Percentiles rank a stretch among this genome's conserved stretches.
Conservation (phyloP, 23 tunicate species). For the Clavelina lepadiformis region DNA sequence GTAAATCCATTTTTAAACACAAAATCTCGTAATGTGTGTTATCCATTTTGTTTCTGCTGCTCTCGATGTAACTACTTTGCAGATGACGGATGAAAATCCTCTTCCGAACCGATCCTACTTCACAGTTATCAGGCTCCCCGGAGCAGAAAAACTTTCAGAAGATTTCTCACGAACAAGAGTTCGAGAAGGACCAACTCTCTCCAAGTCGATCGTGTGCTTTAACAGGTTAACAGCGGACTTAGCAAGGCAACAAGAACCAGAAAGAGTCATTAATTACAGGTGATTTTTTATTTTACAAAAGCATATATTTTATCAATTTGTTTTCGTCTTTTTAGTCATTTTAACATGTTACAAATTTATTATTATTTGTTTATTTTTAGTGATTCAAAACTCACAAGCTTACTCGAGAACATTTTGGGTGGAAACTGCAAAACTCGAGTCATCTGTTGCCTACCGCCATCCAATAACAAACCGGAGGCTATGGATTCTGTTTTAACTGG, state of each 20-base stretch:
- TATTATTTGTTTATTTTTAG: slow-evolving; percentile 19
- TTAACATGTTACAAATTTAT: background rate
- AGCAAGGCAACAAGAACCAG: slow-evolving; percentile 85
- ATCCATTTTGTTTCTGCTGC: background rate
- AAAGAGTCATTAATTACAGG: slow-evolving; percentile 86
- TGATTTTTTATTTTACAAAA: slow-evolving; percentile 3
- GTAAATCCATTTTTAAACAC: slow-evolving; percentile 15
- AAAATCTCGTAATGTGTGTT: background rate
- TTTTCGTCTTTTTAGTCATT: background rate
- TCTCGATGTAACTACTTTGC: background rate
- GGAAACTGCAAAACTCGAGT: slow-evolving; percentile 97
- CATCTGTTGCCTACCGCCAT: slow-evolving; percentile 74
- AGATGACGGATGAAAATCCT: slow-evolving; percentile 98
- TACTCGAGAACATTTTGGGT: slow-evolving; percentile 77
- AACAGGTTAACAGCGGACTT: slow-evolving; percentile 78
- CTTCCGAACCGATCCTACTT: slow-evolving; percentile 87
- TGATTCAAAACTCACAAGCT: slow-evolving; percentile 87
- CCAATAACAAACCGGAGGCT: slow-evolving; percentile 42
- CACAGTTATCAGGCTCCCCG: slow-evolving; percentile 76
- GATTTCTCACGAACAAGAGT: slow-evolving; percentile 69
- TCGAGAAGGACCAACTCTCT: slow-evolving; percentile 76
- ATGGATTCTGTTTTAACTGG: slow-evolving; percentile 75
- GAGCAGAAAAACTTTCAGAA: slow-evolving; percentile 82
- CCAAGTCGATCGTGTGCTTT: slow-evolving; percentile 73
- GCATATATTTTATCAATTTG: background rate